Base-by-base conservation (phyloP, 2,113 vertebrate species). In the Phrynocephalus versicolor region DNA sequence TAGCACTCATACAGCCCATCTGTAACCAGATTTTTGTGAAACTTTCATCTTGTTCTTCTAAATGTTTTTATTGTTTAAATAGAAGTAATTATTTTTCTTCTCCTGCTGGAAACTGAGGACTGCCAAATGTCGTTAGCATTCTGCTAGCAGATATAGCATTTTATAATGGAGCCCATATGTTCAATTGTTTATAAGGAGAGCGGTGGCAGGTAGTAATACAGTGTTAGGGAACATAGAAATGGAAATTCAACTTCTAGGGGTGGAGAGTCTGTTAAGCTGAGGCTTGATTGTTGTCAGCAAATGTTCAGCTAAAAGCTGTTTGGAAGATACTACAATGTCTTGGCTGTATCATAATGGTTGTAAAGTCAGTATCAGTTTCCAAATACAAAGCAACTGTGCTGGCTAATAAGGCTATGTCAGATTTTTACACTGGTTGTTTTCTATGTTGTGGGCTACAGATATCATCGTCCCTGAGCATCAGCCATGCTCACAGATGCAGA, bases 61-160 rank as follows among this genome's bases (percentile, higher is more conserved):
- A 92, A 94, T 93, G 88, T 83, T 67, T 87, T 93, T 88, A 93
- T 90, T 94, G 80, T 92, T 94, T 92, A 92, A 92, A 90, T 91
- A 92, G 81, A 92, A 89, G 76, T 92, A 94, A 91, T 92, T 90
- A 88, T 89, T 93, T 94, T 90, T 88, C 77, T 94, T 87, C 76
- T 90, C 87, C 89, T 88, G 69, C 74, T 89, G 73, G 33, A 88
- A 87, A 79, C 55, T 91, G 88, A 81, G 94, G 84, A 91, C 88
- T 91, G 83, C 70, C 88, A 93, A 92, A 93, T 87, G 83, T 88
- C 84, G 92, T 92, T 74, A 90, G 55, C 69, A 90, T 90, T 86
- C 72, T 92, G 87, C 71, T 90, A 87, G 79, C 81, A 92, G 89
- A 91, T 92, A 85, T 3, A 81, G 85, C 58, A 72, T 88, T 93